A percentile compares a stretch with the other conserved stretches of the same genome.
Conservation (phyloP, 2,113 vertebrate species). For the Stigmatopora argus region DNA sequence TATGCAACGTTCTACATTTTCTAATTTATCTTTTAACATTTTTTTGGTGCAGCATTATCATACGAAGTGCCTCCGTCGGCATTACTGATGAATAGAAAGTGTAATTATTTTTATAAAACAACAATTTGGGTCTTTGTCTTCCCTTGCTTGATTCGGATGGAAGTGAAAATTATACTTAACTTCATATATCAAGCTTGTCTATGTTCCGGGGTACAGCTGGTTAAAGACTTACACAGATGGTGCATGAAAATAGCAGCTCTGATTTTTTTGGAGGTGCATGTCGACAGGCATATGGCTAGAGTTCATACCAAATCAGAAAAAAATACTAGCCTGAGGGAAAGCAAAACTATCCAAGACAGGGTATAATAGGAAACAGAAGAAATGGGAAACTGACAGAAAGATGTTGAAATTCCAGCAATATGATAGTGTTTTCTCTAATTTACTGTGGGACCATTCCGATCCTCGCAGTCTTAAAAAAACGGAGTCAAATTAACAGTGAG, state of each 20-base stretch:
- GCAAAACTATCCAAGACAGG: constrained; percentile 45
- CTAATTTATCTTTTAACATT: no score
- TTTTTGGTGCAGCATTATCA: no score
- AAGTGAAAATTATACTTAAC: constrained; percentile 60
- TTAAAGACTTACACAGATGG: constrained; percentile 75
- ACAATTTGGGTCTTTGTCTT: constrained; percentile 5
- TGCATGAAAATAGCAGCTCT: constrained; percentile 63
- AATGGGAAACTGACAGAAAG: constrained; percentile 43
- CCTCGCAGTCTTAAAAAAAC: constrained; percentile 52
- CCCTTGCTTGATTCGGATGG: constrained; percentile 53
- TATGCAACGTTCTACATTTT: no score
- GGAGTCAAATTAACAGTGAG: constrained; percentile 44
- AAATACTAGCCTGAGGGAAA: constrained; percentile 45
- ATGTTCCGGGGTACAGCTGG: constrained; percentile 64
- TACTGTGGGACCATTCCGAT: constrained; percentile 32
- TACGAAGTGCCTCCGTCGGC: no score
- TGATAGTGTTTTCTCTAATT: constrained; percentile 48
- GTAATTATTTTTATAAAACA: no score
- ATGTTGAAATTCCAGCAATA: constrained; percentile 50
- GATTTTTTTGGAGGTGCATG: constrained; percentile 68
- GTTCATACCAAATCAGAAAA: constrained; percentile 65
- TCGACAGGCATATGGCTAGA: constrained; percentile 67
- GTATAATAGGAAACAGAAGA: constrained; percentile 45
- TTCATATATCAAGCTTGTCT: constrained; percentile 65
- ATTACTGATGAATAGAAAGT: no score